These are phyloP conservation scores for Halcyon chelicuti DNA, from an alignment of 2,797 vertebrate species.

Conservation along the genomic window DNA sequence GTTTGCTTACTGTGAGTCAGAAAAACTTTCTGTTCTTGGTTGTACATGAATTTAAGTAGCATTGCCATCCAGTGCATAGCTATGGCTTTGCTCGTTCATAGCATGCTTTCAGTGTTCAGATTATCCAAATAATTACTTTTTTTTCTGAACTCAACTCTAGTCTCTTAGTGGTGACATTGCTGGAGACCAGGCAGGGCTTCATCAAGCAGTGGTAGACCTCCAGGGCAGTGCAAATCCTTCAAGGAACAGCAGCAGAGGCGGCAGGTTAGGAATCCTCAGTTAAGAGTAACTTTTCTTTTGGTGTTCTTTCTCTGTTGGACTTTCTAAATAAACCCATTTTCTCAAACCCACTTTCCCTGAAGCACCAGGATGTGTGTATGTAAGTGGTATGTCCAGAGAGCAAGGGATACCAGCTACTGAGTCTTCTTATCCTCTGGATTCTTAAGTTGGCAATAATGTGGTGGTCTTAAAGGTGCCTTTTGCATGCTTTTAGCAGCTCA, in stretches of 20 bases:
- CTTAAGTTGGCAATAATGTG: not conserved
- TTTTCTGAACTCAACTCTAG: not conserved
- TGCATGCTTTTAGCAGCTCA: not conserved
- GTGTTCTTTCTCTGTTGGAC: not conserved
- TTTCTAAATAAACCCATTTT: not conserved
- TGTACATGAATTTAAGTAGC: not conserved
- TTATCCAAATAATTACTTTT: not conserved
- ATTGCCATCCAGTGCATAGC: not conserved
- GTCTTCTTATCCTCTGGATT: not conserved
- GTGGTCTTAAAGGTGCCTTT: not conserved
- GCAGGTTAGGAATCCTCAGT: not conserved
- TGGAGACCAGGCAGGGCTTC: not conserved
- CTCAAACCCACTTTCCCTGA: not conserved
- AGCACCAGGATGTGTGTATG: not conserved
- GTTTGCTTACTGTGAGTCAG: not conserved
- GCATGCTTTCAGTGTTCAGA: not conserved
- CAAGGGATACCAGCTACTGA: not conserved
- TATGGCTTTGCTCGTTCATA: not conserved
- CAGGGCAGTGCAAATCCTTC: not conserved
- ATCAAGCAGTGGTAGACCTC: not conserved
- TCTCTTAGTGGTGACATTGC: not conserved
- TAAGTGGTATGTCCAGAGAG: not conserved
- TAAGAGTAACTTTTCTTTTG: not conserved
- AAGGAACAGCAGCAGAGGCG: not conserved
- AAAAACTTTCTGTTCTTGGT: not conserved